Conservation (phyloP, 1,140 invertebrate species). For the Vanessa atalanta region DNA sequence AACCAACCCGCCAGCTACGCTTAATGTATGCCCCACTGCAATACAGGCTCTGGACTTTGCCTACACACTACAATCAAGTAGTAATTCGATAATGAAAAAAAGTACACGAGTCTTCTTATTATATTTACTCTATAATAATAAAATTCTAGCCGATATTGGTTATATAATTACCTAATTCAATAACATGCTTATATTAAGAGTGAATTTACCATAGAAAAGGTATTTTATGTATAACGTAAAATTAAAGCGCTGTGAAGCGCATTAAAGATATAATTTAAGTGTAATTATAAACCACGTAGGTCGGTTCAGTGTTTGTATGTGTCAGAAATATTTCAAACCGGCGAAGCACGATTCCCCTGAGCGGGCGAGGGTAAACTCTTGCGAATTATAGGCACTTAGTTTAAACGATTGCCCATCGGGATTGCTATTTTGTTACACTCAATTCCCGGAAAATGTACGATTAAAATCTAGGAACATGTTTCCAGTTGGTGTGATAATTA, state of each 20-base stretch:
- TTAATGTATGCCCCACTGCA: conserved; percentile 13
- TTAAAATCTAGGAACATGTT: conserved; percentile 46
- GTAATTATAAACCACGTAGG: conserved; percentile 30
- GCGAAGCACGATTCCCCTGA: conserved; percentile 60
- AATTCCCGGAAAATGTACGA: conserved; percentile 45
- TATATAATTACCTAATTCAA: too few relatives aligned
- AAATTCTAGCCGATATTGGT: neutral
- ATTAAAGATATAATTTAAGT: conserved; percentile 23
- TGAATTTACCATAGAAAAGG: neutral
- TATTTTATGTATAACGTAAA: conserved; percentile 6
- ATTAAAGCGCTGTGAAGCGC: conserved; percentile 12
- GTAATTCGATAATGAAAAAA: neutral
- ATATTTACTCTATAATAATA: too few relatives aligned
- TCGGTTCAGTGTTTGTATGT: conserved; percentile 43
- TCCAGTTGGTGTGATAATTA: conserved; percentile 52
- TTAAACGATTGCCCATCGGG: conserved; percentile 71
- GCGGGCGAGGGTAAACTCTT: conserved; percentile 64
- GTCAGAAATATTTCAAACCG: conserved; percentile 65
- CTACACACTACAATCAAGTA: neutral
- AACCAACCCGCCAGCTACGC: conserved; percentile 16
- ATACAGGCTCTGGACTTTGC: conserved; percentile 4
- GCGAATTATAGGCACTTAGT: conserved; percentile 77
- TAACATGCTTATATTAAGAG: neutral
- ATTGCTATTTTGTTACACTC: conserved; percentile 60
- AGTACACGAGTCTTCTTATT: neutral